Base-by-base conservation (phyloP, 2,888 invertebrate species). In the Polydrusus cervinus region DNA sequence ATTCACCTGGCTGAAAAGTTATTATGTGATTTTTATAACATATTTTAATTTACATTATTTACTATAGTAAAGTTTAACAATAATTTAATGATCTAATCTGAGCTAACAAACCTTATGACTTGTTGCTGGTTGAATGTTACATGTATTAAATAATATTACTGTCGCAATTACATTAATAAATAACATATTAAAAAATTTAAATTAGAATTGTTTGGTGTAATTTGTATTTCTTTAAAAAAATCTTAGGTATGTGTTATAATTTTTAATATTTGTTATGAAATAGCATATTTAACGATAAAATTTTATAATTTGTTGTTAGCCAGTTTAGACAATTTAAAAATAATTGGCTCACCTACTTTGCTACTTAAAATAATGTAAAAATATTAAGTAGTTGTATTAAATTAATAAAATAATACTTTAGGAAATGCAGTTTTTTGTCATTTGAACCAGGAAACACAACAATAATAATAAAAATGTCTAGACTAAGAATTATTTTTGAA, bases 351-450 rank as follows among this genome's bases (percentile, higher is more conserved):
- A 38, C 38, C 57, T 57, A 57, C 38, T 57, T 57, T 57, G 13
- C 57, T 38, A 57, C 34, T 57, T 34, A 38, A 25, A 16, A 14
- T 3, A 57, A 38, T n/a, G 16, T n/a, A 30, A 38, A 16, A 5
- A 16, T 47, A 47, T 68, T 60, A 71, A 25, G 38, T 66, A 13
- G 25, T 25, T 64, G 8, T 14, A 47, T 64, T 47, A 47, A 43
- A 30, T 47, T 64, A 30, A 45, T 64, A 47, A 47, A 64, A 62
- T 14, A 47, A 30, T 64, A 30, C 47, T 53, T 53, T 49, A 45
- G 65, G 25, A 47, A 65, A 65, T 51, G 65, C 65, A 30, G 7
- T 45, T 49, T 49, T 49, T 57, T 10, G 16, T 38, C 38, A 16
- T 34, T 57, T 25, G 38, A 14, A 57, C 57, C 57, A 14, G 57